phyloP scores from a whole-genome alignment of 2,797 vertebrate genomes.

The Urosaurus nigricauda region DNA sequence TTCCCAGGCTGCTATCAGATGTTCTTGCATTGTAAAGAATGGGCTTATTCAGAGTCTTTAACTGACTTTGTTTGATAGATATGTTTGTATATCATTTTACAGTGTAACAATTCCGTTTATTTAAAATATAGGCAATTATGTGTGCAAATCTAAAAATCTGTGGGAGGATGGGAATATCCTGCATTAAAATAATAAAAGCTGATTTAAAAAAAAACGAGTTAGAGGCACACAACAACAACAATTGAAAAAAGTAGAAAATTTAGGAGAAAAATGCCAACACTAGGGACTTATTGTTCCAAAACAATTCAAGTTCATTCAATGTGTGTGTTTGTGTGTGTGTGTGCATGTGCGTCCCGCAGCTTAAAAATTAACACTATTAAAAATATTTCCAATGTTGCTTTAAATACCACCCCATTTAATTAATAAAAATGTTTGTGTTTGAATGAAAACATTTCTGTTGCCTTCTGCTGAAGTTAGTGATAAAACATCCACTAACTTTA shows the following conservation, averaged over 20 bases:
- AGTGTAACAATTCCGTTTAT: constrained; percentile 75
- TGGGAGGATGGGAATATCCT: constrained; percentile 22
- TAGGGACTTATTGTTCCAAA: constrained; percentile 27
- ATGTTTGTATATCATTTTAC: constrained; percentile 80
- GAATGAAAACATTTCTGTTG: no score
- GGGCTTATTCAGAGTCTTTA: constrained; percentile 68
- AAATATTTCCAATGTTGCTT: not conserved
- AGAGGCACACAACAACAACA: no score
- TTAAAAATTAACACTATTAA: not conserved
- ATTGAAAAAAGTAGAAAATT: constrained; percentile 54
- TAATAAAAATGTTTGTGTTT: no score
- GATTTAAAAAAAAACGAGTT: no score
- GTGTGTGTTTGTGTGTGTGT: not conserved
- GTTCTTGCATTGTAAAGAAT: constrained; percentile 70
- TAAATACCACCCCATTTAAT: not conserved
- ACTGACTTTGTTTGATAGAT: constrained; percentile 62
- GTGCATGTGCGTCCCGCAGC: not conserved
- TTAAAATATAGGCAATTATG: constrained; percentile 71
- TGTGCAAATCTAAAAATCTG: constrained; percentile 33
- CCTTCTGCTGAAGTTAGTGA: not conserved
- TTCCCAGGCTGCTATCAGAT: constrained; percentile 72
- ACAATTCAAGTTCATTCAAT: constrained; percentile 38
- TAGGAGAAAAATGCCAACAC: constrained; percentile 42
- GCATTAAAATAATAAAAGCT: constrained; percentile 52
- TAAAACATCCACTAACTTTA: not conserved